Evolutionary conservation across 2,113 vertebrate genomes (phyloP).

Genomic region (Poecilia latipinna): DNA sequence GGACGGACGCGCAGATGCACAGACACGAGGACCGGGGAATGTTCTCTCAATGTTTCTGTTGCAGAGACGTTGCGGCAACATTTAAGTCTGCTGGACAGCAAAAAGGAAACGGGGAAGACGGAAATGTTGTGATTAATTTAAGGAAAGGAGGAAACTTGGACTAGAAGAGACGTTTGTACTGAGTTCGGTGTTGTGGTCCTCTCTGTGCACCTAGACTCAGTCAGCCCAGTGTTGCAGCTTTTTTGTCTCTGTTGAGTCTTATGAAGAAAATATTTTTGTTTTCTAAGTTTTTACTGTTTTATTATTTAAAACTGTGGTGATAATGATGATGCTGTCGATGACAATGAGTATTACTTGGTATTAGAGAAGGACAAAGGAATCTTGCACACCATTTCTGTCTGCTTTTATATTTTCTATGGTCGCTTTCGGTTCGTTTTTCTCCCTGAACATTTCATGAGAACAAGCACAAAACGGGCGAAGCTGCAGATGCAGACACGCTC

Average conservation of each 20-base stretch:
- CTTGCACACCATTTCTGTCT: slow-evolving; percentile 88
- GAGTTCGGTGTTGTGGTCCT: slow-evolving; percentile 81
- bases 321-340: slow-evolving; percentile 75
- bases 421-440: slow-evolving; percentile 59
- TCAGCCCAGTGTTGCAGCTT: slow-evolving; percentile 88
- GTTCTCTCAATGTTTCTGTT: slow-evolving; percentile 81
- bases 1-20: slow-evolving; percentile 71
- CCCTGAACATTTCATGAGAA: slow-evolving; percentile 62
- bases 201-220: slow-evolving; percentile 90
- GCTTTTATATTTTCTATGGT: slow-evolving; percentile 91
- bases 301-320: slow-evolving; percentile 79
- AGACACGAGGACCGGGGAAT: slow-evolving; percentile 68
- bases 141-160: slow-evolving; percentile 38
- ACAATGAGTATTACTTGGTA: slow-evolving; percentile 82
- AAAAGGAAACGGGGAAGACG: slow-evolving; percentile 18
- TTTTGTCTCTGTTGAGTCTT: slow-evolving; percentile 86
- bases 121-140: slow-evolving; percentile 37
- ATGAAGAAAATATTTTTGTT: slow-evolving; percentile 84
- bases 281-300: slow-evolving; percentile 89
- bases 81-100: slow-evolving; percentile 78
- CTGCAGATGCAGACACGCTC: slow-evolving; percentile 84
- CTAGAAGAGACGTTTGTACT: slow-evolving; percentile 59
- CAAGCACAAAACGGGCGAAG: slow-evolving; percentile 77
- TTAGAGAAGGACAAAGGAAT: slow-evolving; percentile 82
- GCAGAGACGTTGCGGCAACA: slow-evolving; percentile 81